phyloP scores from a whole-genome alignment of 2,888 invertebrate genomes.

The Auanema freiburgensis region DNA sequence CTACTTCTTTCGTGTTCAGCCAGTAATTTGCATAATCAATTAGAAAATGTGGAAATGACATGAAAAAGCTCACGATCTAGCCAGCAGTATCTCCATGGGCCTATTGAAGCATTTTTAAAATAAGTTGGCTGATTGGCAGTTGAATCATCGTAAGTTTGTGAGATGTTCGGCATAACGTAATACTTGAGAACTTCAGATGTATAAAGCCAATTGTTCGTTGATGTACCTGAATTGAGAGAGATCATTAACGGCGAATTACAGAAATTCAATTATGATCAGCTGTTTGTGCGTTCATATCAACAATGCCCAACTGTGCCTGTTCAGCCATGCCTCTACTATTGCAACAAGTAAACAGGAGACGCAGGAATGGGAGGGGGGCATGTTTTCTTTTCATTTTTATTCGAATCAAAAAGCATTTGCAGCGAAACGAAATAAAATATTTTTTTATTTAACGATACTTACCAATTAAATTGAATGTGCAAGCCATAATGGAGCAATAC shows the following conservation, averaged over 20 bases:
- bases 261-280: too few species aligned
- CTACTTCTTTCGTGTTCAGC: neutral
- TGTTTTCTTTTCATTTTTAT: neutral
- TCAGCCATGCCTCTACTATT: too few species aligned
- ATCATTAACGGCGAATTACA: too few species aligned
- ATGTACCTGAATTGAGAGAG: constrained; percentile 53
- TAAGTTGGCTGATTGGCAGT: constrained; percentile 38
- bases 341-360: constrained; percentile 5
- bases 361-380: too few species aligned
- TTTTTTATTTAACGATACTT: constrained; percentile 13
- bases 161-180: constrained; percentile 56
- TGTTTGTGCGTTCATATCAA: too few species aligned
- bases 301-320: too few species aligned
- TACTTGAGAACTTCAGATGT: constrained; percentile 63
- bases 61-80: constrained; percentile 55
- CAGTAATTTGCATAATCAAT: constrained; percentile 3
- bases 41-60: constrained; percentile 7
- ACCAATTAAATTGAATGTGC: constrained; percentile 47
- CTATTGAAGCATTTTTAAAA: constrained; percentile 62
- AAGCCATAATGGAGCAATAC: constrained; percentile 43
- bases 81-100: constrained; percentile 63
- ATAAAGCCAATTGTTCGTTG: constrained; percentile 63
- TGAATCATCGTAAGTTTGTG: constrained; percentile 43
- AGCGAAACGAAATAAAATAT: too few species aligned
- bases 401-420: neutral